Base-by-base conservation (phyloP, 2,797 vertebrate genomes). In the Rhynchonycteris naso region DNA sequence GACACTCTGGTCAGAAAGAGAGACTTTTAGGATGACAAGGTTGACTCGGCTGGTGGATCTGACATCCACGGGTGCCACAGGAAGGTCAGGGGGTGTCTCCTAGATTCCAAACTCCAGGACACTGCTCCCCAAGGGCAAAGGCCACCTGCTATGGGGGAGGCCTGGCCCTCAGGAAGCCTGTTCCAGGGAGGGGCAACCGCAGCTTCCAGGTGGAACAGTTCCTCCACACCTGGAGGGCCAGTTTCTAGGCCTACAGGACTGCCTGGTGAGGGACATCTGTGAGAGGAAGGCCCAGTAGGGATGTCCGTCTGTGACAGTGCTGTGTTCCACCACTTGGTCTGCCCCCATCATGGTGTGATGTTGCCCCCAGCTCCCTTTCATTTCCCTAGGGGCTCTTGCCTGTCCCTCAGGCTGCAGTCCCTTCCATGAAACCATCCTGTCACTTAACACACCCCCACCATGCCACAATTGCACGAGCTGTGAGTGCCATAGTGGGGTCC, bases 41-140 rank as follows among this genome's bases (percentile, higher is more conserved):
- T 16, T 3, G 14, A 47, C 52, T 9, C 4, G 30, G 59, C 33
- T 35, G 18, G 74, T 35, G 54, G 54, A 54, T 22, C 22, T 4
- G 50, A 5, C 26, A 19, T 2, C 43, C 12, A 16, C 0, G 52
- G 80, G 14, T 0, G 3, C 2, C 26, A 38, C 47, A 0, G 30
- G 47, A 52, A 13, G 30, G n/a, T 11, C 26, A 4, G 13, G 13
- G 26, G 30, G 65, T 15, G 2, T 38, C 69, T 82, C 35, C 59
- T 50, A 38, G 28, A 19, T 11, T 14, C 35, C 33, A 8, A 74
- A 58, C 30, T 10, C 18, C 35, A 24, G 22, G 47, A 65, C 0
- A 1, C 38, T 15, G 5, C n/a, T 28, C 76, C 6, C n/a, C 9
- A 24, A 63, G 30, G 38, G 54, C 38, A 16, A 65, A 26, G 24